Conservation (phyloP, 2,113 vertebrate genomes). For the Balaeniceps rex region DNA sequence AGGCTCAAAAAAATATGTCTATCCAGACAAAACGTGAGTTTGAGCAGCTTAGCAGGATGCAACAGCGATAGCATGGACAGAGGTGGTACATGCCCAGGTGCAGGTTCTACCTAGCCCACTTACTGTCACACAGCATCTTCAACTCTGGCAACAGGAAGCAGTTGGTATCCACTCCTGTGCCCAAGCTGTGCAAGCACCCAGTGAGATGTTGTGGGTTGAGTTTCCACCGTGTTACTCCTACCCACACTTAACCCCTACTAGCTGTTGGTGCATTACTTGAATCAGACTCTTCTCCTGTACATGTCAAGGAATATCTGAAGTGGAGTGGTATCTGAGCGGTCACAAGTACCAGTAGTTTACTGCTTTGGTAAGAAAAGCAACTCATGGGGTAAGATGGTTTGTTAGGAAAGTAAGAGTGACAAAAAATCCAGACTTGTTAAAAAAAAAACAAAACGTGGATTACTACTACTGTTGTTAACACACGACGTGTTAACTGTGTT, state of each 20-base stretch:
- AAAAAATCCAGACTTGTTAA: not conserved
- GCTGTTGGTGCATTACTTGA: not conserved
- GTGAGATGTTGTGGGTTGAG: accelerated
- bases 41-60: not conserved
- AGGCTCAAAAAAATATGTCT: not conserved
- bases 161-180: not conserved
- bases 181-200: not conserved
- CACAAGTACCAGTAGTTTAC: not conserved
- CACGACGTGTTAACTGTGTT: not conserved
- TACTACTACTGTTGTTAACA: not conserved
- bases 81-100: not conserved
- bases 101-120: not conserved
- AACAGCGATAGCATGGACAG: not conserved
- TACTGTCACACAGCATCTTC: not conserved
- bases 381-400: not conserved
- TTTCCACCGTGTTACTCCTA: not conserved
- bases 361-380: not conserved
- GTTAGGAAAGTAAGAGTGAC: not conserved
- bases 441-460: not conserved
- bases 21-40: not conserved
- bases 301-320: not conserved
- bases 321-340: not conserved
- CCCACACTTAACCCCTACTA: not conserved
- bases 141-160: not conserved
- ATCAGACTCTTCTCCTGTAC: not conserved